These are phyloP conservation scores for Drosophila atroscutellata DNA, from an alignment of 2,888 invertebrate genomes.

Conservation along the genomic window DNA sequence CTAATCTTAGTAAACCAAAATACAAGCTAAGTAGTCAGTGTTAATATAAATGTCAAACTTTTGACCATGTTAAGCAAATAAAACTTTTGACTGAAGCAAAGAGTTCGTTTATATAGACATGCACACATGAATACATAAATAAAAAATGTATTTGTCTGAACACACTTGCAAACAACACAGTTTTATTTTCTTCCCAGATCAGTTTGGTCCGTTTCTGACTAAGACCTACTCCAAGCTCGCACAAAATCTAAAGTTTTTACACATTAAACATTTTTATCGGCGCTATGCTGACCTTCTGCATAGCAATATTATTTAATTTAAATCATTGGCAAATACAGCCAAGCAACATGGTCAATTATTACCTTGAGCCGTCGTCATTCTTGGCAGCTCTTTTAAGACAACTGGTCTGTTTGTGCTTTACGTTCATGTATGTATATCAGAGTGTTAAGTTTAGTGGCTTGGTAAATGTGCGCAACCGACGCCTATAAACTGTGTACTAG, in stretches of 20 bases:
- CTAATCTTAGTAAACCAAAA: not conserved
- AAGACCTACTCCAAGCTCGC: not conserved
- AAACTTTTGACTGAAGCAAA: not conserved
- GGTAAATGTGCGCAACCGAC: slow-evolving; percentile 53
- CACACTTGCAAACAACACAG: not conserved
- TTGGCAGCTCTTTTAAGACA: slow-evolving; percentile 29
- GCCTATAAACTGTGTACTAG: slow-evolving; percentile 60
- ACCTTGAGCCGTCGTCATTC: slow-evolving; percentile 67
- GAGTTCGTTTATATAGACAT: not conserved
- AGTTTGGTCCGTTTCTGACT: not conserved
- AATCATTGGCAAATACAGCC: slow-evolving; percentile 13
- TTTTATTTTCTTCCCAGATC: not conserved
- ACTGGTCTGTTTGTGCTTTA: slow-evolving; percentile 38
- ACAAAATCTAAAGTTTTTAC: not conserved
- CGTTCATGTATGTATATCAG: slow-evolving; percentile 1
- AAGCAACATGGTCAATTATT: slow-evolving; percentile 42
- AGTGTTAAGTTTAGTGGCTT: slow-evolving; percentile 32
- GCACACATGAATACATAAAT: not conserved
- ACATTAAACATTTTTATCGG: not conserved
- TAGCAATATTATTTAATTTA: slow-evolving; percentile 20
- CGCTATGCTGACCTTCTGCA: slow-evolving; percentile 37
- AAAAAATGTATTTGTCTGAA: not conserved
- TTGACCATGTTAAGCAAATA: not conserved
- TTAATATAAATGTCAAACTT: not conserved
- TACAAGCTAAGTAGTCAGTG: not conserved